A percentile compares a stretch with the other conserved stretches of the same genome.
Conservation (phyloP, 2,888 invertebrate species). For the Spisula solida region DNA sequence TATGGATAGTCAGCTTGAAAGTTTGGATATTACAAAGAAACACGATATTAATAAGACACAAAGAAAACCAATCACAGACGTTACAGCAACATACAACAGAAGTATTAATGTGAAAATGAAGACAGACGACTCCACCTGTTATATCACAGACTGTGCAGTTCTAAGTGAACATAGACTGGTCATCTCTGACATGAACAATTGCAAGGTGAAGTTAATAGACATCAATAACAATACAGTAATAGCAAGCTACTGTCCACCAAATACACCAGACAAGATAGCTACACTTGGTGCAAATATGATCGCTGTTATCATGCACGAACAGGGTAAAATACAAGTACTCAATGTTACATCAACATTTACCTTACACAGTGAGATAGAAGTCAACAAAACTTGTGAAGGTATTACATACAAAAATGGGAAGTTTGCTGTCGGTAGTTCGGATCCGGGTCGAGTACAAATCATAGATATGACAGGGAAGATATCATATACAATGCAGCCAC, state of each 20-base stretch:
- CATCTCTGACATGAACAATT: neutral
- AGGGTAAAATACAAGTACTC: neutral
- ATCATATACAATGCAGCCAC: neutral
- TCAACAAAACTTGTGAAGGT: neutral
- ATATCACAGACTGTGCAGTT: neutral
- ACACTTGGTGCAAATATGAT: neutral
- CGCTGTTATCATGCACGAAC: neutral
- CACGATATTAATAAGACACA: too few species aligned
- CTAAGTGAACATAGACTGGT: neutral
- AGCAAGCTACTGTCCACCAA: neutral
- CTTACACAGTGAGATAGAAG: neutral
- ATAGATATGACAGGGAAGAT: neutral
- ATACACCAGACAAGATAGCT: neutral
- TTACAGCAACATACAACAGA: neutral
- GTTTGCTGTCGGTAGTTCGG: neutral
- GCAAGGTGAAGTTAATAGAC: neutral
- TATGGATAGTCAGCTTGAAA: too few species aligned
- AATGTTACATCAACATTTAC: neutral
- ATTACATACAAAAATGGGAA: constrained; percentile 7
- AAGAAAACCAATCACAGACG: too few species aligned
- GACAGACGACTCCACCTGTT: neutral
- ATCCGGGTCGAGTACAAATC: neutral
- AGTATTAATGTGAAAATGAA: neutral
- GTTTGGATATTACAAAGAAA: too few species aligned
- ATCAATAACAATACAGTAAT: neutral